These are phyloP conservation scores for Varanus komodoensis DNA, from an alignment of 2,113 vertebrate genomes.

Conservation along the genomic window DNA sequence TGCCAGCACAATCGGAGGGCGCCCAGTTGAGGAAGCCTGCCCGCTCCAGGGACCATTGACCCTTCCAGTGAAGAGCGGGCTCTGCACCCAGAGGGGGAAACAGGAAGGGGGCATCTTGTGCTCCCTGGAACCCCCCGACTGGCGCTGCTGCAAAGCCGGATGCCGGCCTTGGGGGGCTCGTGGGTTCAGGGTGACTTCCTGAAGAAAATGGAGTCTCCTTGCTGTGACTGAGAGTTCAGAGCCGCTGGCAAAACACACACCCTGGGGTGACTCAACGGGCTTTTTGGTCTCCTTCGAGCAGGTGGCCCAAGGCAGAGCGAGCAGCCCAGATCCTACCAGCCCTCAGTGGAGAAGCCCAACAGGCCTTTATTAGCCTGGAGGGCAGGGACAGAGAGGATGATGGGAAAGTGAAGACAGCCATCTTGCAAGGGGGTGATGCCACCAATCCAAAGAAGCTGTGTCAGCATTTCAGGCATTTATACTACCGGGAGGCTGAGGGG, in stretches of 20 bases:
- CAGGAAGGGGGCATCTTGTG: too few species aligned
- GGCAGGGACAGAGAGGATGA: neutral
- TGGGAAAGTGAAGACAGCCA: neutral
- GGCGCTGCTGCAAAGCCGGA: too few species aligned
- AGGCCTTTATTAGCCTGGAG: neutral
- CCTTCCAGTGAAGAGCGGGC: too few species aligned
- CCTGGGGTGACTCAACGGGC: neutral
- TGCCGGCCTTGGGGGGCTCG: too few species aligned
- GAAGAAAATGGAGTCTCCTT: neutral
- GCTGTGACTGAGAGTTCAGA: neutral
- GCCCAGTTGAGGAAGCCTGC: too few species aligned
- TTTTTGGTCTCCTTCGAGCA: conserved; percentile 1
- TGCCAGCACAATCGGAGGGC: too few species aligned
- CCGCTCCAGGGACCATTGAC: too few species aligned
- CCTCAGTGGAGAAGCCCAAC: neutral
- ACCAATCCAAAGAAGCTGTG: neutral
- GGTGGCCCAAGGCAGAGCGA: neutral
- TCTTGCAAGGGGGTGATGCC: neutral
- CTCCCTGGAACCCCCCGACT: too few species aligned
- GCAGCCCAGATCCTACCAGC: neutral
- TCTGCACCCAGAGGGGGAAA: too few species aligned
- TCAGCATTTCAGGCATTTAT: neutral
- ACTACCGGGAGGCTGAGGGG: conserved; percentile 1
- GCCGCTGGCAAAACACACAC: neutral
- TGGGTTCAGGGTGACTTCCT: neutral